These are phyloP conservation scores for Drosophila yooni DNA, from an alignment of 2,888 invertebrate species.

Conservation along the genomic window DNA sequence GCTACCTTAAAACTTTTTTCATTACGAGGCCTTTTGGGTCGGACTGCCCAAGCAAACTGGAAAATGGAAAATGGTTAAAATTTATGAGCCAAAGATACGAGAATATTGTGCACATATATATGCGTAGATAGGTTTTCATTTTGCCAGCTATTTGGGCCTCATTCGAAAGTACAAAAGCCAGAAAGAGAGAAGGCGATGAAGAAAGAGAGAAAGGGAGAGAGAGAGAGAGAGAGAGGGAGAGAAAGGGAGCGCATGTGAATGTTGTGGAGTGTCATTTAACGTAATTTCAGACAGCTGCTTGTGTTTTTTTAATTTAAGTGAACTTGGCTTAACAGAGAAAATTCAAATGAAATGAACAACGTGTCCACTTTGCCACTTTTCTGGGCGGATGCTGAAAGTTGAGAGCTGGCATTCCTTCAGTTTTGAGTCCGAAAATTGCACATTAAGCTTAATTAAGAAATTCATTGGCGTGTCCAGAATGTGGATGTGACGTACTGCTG, in stretches of 20 bases:
- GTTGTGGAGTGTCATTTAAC: constrained; percentile 52
- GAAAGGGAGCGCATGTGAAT: constrained; percentile 28
- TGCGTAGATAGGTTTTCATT: constrained; percentile 15
- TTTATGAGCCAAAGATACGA: constrained; percentile 74
- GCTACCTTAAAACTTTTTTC: constrained; percentile 64
- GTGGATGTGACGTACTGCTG: constrained; percentile 52
- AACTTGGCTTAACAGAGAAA: constrained; percentile 46
- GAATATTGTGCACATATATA: constrained; percentile 30
- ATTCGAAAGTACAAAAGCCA: not conserved
- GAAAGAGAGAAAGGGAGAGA: not conserved
- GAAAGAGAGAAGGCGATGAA: not conserved
- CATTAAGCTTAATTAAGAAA: constrained; percentile 80
- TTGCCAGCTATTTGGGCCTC: constrained; percentile 13
- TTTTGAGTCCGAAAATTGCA: constrained; percentile 58
- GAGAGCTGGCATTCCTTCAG: constrained; percentile 17
- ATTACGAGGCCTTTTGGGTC: constrained; percentile 29
- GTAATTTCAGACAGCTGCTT: constrained; percentile 53
- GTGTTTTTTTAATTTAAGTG: constrained; percentile 35
- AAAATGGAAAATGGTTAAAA: constrained; percentile 60
- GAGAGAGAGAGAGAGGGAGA: too few species aligned
- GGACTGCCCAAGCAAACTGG: not conserved
- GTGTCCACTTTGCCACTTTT: constrained; percentile 38
- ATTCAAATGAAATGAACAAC: constrained; percentile 68
- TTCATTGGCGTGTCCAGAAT: constrained; percentile 68
- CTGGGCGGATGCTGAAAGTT: not conserved